Percentiles rank a stretch among this genome's conserved stretches.
Conservation (phyloP, 2,113 vertebrate species). For the Tichodroma muraria region DNA sequence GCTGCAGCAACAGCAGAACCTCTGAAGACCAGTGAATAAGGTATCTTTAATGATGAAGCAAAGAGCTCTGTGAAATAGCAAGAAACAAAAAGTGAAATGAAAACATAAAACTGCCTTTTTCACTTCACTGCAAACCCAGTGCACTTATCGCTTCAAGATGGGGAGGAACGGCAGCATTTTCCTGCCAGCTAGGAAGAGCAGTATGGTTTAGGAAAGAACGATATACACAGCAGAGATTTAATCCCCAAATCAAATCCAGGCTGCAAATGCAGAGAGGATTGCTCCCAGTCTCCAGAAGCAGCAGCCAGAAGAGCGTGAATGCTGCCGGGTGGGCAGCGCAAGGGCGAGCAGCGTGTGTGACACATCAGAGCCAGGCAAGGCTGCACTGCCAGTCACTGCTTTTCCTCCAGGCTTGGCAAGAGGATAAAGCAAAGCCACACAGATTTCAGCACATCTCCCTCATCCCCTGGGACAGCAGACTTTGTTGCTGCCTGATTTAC, state of each 20-base stretch:
- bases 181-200: not conserved
- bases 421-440: not conserved
- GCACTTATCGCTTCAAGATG: not conserved
- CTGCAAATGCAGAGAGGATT: not conserved
- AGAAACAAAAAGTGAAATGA: not conserved
- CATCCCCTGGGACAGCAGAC: not conserved
- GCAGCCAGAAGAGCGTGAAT: not conserved
- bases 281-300: not conserved
- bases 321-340: not conserved
- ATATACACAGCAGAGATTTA: not conserved
- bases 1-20: not conserved
- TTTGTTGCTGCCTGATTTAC: not conserved
- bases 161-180: not conserved
- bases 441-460: not conserved
- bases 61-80: not conserved
- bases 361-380: not conserved
- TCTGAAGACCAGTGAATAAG: not conserved
- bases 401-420: not conserved
- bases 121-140: not conserved
- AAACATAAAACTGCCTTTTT: not conserved
- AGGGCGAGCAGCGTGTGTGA: not conserved
- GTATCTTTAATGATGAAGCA: not conserved
- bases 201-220: not conserved
- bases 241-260: not conserved
- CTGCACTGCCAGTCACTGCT: not conserved